These are phyloP conservation scores for Pipra filicauda DNA, from an alignment of 2,113 vertebrate genomes.

Conservation along the genomic window DNA sequence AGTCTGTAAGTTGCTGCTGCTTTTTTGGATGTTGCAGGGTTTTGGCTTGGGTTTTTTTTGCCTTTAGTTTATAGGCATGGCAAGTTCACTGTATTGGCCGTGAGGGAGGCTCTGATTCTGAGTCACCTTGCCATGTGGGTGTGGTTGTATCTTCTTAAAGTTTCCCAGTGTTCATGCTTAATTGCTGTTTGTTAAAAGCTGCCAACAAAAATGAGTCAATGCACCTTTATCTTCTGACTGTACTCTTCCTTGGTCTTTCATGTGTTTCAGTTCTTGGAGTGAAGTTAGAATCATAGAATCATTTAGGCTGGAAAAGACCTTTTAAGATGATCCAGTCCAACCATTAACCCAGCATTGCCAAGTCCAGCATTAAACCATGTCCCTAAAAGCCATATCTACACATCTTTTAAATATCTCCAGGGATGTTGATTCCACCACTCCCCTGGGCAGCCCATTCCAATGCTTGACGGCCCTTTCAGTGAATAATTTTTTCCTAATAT, in stretches of 20 bases:
- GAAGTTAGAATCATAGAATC: not conserved
- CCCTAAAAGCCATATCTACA: not conserved
- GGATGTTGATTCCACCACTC: not conserved
- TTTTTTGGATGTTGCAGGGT: not conserved
- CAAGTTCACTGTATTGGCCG: not conserved
- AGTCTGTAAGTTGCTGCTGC: not conserved
- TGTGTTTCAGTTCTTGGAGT: not conserved
- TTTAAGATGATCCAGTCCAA: not conserved
- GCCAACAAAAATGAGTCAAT: constrained; percentile 37
- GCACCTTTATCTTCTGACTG: constrained; percentile 11
- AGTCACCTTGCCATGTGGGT: constrained; percentile 38
- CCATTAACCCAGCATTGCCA: not conserved
- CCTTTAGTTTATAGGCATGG: not conserved
- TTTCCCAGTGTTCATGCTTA: constrained; percentile 30
- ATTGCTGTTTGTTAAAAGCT: constrained; percentile 41
- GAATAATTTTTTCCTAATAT: not conserved
- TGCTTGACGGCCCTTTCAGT: not conserved
- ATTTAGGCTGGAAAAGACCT: not conserved
- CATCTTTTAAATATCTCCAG: not conserved
- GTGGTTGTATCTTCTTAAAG: constrained; percentile 31
- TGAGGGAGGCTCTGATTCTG: constrained; percentile 4
- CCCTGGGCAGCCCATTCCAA: not conserved
- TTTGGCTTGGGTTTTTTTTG: not conserved
- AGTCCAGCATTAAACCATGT: not conserved
- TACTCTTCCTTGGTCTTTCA: not conserved